These are phyloP conservation scores for Xiphophorus hellerii DNA, from an alignment of 2,113 vertebrate genomes.

Conservation along the genomic window DNA sequence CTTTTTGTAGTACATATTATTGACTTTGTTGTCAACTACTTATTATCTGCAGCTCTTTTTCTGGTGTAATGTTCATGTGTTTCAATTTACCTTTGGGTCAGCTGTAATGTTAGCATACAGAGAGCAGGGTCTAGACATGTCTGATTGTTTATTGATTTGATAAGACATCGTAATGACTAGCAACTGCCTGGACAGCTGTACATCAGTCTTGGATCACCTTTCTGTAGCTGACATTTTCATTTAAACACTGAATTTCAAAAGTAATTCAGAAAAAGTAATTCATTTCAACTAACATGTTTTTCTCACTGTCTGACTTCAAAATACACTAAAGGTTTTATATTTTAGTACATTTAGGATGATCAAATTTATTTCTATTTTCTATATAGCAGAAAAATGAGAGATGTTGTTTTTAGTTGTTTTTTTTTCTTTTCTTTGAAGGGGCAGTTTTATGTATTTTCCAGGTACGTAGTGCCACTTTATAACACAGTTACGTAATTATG, in stretches of 20 bases:
- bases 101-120: not conserved
- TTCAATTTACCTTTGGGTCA: not conserved
- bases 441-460: too few relatives aligned
- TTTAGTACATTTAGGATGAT: too few relatives aligned
- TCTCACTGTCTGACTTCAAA: too few relatives aligned
- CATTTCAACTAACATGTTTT: too few relatives aligned
- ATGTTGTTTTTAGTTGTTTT: too few relatives aligned
- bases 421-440: not conserved
- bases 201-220: not conserved
- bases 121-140: not conserved
- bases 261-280: not conserved
- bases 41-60: not conserved
- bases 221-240: not conserved
- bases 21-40: not conserved
- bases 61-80: not conserved
- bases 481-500: too few relatives aligned
- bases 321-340: too few relatives aligned
- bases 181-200: not conserved
- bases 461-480: too few relatives aligned
- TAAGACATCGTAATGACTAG: not conserved
- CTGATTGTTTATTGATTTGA: conserved; percentile 7
- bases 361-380: too few relatives aligned
- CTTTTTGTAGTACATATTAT: not conserved
- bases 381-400: too few relatives aligned
- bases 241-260: not conserved